A percentile compares a stretch with the other conserved stretches of the same genome.
phyloP scores from a whole-genome alignment of 2,888 invertebrate genomes.

The Teinopalpus imperialis region DNA sequence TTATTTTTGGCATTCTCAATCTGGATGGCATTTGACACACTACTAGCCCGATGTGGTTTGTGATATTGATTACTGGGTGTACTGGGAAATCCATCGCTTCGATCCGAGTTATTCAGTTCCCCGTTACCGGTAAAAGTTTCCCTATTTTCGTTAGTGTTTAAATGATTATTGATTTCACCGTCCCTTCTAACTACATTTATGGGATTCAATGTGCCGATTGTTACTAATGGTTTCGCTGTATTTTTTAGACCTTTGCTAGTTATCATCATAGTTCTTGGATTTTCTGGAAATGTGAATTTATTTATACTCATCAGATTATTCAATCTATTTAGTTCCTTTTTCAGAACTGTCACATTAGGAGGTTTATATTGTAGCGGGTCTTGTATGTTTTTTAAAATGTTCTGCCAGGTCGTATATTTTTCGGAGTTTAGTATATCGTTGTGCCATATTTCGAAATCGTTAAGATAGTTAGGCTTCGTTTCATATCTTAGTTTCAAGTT shows the following conservation, averaged over 20 bases:
- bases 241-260: not conserved
- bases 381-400: constrained; percentile 31
- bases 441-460: constrained; percentile 50
- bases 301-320: constrained; percentile 6
- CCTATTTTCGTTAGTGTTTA: not conserved
- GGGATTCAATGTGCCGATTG: not conserved
- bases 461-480: constrained; percentile 42
- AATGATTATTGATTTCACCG: not conserved
- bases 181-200: constrained; percentile 4
- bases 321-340: constrained; percentile 30
- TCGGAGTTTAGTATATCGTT: constrained; percentile 45
- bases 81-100: too few species aligned
- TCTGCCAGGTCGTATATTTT: constrained; percentile 34
- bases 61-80: constrained; percentile 8
- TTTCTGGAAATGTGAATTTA: not conserved
- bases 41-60: constrained; percentile 7
- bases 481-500: constrained; percentile 10
- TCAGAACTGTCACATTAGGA: constrained; percentile 30
- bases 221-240: not conserved
- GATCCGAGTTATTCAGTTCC: too few species aligned
- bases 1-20: constrained; percentile 27
- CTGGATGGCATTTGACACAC: constrained; percentile 29
- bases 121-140: not conserved
- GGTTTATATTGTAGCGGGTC: constrained; percentile 29
- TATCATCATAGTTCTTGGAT: not conserved